Percentiles rank a stretch among this genome's conserved stretches.
Conservation (phyloP, 2,888 invertebrate genomes). For the Bellardia bayeri region DNA sequence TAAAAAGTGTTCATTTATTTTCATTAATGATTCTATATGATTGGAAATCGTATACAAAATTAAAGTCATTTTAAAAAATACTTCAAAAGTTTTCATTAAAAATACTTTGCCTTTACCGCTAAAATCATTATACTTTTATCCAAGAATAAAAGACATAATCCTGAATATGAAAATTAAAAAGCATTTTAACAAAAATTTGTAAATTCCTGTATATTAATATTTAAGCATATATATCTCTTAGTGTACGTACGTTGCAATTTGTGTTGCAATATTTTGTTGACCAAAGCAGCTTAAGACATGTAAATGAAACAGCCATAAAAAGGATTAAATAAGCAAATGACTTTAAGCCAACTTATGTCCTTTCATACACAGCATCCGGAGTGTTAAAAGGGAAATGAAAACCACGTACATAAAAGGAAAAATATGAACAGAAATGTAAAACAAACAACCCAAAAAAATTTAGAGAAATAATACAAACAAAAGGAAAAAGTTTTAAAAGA, state of each 20-base stretch:
- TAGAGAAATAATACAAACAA: slow-evolving; percentile 38
- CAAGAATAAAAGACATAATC: not conserved
- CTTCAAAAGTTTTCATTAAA: no score
- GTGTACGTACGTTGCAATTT: slow-evolving; percentile 20
- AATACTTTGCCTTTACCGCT: not conserved
- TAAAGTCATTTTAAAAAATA: no score
- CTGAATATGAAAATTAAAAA: not conserved
- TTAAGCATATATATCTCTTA: not conserved
- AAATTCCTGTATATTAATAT: slow-evolving; percentile 5
- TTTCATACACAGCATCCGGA: slow-evolving; percentile 45
- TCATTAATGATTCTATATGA: no score
- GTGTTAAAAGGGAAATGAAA: slow-evolving; percentile 21
- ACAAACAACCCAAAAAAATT: slow-evolving; percentile 29
- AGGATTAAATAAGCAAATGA: slow-evolving; percentile 62
- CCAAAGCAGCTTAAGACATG: slow-evolving; percentile 55
- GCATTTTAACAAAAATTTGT: slow-evolving; percentile 7
- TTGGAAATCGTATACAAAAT: no score
- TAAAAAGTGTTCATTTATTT: no score
- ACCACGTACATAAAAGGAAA: not conserved
- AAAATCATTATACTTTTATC: not conserved
- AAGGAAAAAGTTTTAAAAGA: not conserved
- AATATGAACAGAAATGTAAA: slow-evolving; percentile 27
- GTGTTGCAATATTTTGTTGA: slow-evolving; percentile 37
- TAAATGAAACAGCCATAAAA: slow-evolving; percentile 61
- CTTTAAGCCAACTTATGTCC: slow-evolving; percentile 66